Evolutionary conservation across 2,113 vertebrate species (phyloP).

Genomic region (Caracal caracal): DNA sequence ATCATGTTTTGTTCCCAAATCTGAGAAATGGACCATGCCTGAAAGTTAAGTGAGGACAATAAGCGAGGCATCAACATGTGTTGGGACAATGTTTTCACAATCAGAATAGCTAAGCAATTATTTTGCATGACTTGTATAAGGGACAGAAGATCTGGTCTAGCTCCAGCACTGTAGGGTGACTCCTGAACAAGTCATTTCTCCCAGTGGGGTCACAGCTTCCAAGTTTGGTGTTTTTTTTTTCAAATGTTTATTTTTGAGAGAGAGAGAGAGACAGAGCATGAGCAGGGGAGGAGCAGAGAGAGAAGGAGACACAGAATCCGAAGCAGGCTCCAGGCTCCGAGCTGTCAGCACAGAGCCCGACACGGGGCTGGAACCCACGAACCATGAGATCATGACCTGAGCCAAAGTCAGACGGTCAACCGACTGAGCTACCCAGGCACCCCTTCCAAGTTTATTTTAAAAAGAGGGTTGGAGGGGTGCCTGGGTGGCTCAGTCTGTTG

Average conservation of each 20-base stretch:
- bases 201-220: not conserved
- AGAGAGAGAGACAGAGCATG: no score
- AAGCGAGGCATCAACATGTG: not conserved
- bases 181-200: not conserved
- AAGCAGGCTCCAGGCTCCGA: no score
- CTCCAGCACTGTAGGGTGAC: not conserved
- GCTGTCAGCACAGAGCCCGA: no score
- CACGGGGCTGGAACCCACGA: no score
- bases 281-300: no score
- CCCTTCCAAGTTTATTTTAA: not conserved
- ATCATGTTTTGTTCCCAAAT: not conserved
- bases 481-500: no score
- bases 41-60: not conserved
- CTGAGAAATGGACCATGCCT: not conserved
- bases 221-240: not conserved
- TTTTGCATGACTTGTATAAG: not conserved
- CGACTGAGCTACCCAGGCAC: no score
- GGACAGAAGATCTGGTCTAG: not conserved
- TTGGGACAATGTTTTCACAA: not conserved
- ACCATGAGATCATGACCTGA: no score
- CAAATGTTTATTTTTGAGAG: no score
- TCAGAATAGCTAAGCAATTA: constrained; percentile 1
- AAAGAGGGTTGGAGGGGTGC: no score
- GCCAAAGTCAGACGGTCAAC: no score
- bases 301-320: no score